Conservation (phyloP, 2,888 invertebrate genomes). For the Herminia tarsipennalis region DNA sequence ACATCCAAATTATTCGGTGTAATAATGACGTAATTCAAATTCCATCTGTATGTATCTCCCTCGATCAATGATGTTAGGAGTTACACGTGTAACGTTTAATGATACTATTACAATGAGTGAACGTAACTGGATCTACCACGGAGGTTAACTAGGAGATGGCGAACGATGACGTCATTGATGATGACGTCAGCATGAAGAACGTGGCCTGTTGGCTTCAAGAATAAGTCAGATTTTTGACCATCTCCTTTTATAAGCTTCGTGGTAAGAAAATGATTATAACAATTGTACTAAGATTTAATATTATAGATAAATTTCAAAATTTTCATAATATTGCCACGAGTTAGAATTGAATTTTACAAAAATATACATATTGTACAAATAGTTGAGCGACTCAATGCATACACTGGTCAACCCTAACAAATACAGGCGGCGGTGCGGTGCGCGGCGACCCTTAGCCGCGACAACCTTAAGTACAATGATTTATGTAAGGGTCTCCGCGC, state of each 20-base stretch:
- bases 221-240: too few relatives aligned
- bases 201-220: too few relatives aligned
- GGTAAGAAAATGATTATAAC: constrained; percentile 52
- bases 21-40: not conserved
- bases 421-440: constrained; percentile 18
- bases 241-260: too few relatives aligned
- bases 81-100: constrained; percentile 12
- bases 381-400: constrained; percentile 74
- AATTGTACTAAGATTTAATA: constrained; percentile 79
- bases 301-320: constrained; percentile 76
- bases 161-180: too few relatives aligned
- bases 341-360: constrained; percentile 82
- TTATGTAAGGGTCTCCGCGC: constrained; percentile 8
- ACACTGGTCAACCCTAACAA: constrained; percentile 62
- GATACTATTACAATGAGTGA: constrained; percentile 24
- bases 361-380: constrained; percentile 84
- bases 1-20: not conserved
- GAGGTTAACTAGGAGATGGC: too few relatives aligned
- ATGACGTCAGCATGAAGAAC: too few relatives aligned
- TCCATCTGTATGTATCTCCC: constrained; percentile 1
- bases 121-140: constrained; percentile 13
- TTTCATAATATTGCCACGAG: constrained; percentile 80
- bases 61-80: constrained; percentile 1
- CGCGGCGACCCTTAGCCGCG: constrained; percentile 12
- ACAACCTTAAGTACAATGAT: constrained; percentile 11